phyloP scores from a whole-genome alignment of 37 sponge, comb jelly and placozoan species.

The Geodia barretti region DNA sequence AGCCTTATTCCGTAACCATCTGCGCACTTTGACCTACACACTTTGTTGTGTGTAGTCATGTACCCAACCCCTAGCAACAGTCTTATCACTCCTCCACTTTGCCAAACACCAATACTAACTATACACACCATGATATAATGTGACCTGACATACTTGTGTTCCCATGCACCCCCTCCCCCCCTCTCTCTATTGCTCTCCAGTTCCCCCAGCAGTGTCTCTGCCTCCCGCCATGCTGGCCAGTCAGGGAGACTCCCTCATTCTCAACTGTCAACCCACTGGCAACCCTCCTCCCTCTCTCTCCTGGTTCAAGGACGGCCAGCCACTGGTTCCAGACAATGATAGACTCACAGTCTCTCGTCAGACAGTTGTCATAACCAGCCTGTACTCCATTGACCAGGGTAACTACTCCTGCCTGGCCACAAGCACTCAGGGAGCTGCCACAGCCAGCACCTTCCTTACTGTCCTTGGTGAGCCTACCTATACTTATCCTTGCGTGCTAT shows the following conservation, averaged over 20 bases:
- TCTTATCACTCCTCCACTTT: too few species aligned
- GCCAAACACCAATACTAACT: too few species aligned
- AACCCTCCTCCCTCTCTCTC: constrained; percentile 50
- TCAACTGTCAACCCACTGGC: constrained; percentile 51
- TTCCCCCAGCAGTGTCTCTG: constrained; percentile 42
- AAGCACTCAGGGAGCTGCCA: constrained; percentile 13
- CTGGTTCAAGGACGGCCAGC: constrained; percentile 37
- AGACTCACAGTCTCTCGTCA: constrained; percentile 1
- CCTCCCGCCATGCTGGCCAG: not conserved
- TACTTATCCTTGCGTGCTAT: not conserved
- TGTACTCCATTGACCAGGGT: constrained; percentile 36
- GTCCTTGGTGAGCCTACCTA: constrained; percentile 33
- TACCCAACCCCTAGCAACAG: too few species aligned
- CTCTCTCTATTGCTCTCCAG: constrained; percentile 24
- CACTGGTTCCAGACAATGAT: not conserved
- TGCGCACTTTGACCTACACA: too few species aligned
- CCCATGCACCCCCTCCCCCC: not conserved
- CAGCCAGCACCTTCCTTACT: constrained; percentile 26
- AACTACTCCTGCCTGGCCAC: constrained; percentile 53
- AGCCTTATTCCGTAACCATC: too few species aligned
- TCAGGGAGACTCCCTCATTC: constrained; percentile 14
- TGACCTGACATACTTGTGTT: too few species aligned
- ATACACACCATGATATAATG: too few species aligned
- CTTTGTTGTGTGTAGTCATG: too few species aligned
- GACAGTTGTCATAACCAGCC: constrained; percentile 12